These are phyloP conservation scores for Psittacara wagleri DNA, from an alignment of 2,113 vertebrate species.

Conservation along the genomic window DNA sequence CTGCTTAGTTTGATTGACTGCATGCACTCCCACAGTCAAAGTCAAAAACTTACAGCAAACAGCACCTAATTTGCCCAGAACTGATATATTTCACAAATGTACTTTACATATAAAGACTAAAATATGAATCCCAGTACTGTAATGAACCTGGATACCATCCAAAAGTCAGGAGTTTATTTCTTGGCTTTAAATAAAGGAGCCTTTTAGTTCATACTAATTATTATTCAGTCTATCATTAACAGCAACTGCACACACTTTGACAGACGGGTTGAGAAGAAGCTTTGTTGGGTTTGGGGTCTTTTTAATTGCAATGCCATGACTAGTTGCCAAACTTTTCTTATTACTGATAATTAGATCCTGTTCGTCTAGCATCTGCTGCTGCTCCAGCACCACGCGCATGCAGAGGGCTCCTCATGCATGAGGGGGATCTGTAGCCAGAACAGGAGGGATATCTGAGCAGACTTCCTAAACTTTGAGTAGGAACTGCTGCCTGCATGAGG, in stretches of 20 bases:
- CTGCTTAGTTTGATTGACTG: fast-evolving
- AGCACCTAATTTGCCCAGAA: background rate
- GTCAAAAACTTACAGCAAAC: background rate
- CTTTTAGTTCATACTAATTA: constrained; percentile 1
- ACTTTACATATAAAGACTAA: background rate
- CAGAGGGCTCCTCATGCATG: background rate
- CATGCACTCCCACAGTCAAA: fast-evolving
- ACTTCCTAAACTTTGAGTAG: background rate
- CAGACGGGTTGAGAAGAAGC: background rate
- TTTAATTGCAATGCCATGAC: background rate
- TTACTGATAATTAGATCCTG: constrained; percentile 16
- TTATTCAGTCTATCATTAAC: constrained; percentile 26
- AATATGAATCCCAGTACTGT: background rate
- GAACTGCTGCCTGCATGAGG: background rate
- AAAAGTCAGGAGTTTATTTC: background rate
- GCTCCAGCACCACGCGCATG: background rate
- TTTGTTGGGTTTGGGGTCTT: background rate
- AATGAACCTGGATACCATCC: background rate
- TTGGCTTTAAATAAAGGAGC: background rate
- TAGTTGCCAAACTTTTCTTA: constrained; percentile 51
- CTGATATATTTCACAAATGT: background rate
- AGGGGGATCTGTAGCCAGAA: no score
- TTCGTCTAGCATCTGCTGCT: background rate
- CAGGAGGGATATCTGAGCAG: background rate
- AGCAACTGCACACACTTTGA: background rate